Evolutionary conservation across 1,140 invertebrate genomes (phyloP).

Genomic region (Aricia agestis): DNA sequence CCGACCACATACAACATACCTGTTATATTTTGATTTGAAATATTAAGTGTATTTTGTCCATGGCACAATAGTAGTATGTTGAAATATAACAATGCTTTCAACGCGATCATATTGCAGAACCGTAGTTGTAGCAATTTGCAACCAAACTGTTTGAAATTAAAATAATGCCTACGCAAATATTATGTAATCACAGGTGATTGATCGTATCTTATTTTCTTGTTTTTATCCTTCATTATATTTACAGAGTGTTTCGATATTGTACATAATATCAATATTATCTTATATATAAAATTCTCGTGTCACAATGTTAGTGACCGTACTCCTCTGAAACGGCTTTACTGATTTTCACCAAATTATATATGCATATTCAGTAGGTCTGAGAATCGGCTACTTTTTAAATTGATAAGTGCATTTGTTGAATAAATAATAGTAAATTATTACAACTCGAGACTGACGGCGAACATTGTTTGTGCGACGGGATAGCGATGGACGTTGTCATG

Average conservation of each 20-base stretch:
- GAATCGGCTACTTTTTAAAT: too few relatives aligned
- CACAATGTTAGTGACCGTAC: too few relatives aligned
- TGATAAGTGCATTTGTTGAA: too few relatives aligned
- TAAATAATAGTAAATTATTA: too few relatives aligned
- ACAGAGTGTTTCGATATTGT: background rate
- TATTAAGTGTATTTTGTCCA: constrained; percentile 1
- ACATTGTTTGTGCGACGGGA: too few relatives aligned
- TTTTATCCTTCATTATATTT: background rate
- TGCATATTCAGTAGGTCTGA: too few relatives aligned
- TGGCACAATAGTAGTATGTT: background rate
- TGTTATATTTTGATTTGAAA: background rate
- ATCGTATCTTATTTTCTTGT: background rate
- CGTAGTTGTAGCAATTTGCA: background rate
- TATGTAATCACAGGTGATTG: background rate
- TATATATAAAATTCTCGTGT: too few relatives aligned
- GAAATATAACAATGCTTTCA: background rate
- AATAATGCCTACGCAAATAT: background rate
- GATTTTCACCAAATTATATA: too few relatives aligned
- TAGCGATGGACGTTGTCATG: too few relatives aligned
- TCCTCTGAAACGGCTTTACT: too few relatives aligned
- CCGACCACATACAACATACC: background rate
- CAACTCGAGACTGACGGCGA: too few relatives aligned
- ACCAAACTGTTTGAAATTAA: background rate
- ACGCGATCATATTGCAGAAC: background rate
- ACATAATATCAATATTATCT: too few relatives aligned